phyloP scores from a whole-genome alignment of 2,113 vertebrate genomes.

The Passer domesticus region DNA sequence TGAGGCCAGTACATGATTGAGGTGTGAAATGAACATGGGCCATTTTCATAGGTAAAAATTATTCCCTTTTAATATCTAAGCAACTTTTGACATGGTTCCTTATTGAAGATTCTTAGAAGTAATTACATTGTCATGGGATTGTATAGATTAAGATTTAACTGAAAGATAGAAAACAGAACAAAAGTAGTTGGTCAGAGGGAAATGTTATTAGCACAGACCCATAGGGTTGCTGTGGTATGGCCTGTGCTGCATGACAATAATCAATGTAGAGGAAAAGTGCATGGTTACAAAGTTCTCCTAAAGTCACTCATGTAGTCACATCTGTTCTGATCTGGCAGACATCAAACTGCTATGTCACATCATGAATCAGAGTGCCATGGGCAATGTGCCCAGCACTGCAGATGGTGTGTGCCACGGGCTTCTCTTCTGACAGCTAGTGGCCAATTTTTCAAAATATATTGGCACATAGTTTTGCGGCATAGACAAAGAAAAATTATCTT shows the following conservation, averaged over 20 bases:
- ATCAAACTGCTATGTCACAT: not conserved
- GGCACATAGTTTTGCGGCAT: not conserved
- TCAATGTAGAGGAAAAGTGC: not conserved
- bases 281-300: not conserved
- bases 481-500: not conserved
- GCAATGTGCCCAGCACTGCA: not conserved
- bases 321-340: not conserved
- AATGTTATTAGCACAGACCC: not conserved
- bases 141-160: not conserved
- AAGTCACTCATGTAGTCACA: not conserved
- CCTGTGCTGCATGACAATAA: not conserved
- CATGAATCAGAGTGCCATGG: not conserved
- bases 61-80: not conserved
- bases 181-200: not conserved
- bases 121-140: not conserved
- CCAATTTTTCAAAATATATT: not conserved
- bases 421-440: not conserved
- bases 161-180: not conserved
- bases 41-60: not conserved
- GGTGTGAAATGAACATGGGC: not conserved
- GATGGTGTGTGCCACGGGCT: not conserved
- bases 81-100: not conserved
- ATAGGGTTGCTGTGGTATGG: not conserved
- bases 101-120: not conserved
- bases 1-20: not conserved